Evolutionary conservation across 2,113 vertebrate species (phyloP), one percentile per base, ranked within the genome.

Genomic region (Eurypyga helias): DNA sequence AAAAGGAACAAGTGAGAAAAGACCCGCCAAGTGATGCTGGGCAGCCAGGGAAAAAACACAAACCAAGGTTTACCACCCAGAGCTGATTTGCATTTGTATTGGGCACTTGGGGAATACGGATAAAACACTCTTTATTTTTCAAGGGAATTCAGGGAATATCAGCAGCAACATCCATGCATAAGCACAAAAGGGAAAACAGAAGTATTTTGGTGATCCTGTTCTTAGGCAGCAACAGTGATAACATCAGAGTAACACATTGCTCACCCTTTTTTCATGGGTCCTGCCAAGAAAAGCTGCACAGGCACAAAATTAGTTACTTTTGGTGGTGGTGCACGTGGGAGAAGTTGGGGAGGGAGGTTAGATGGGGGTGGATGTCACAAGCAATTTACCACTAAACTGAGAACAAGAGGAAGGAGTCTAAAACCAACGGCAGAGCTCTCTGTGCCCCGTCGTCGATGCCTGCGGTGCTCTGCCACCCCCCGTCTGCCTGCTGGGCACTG

Each of bases 31-130:
- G 77, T 18, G 65, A 89, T 36, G 83, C 69, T 81, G 87, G 61
- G 81, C 96, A 90, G 93, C 91, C 86, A 94, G 87, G 55, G 6
- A 48, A 60, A 55, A 57, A 31, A 24, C 2, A 11, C 34, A 93
- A 86, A 71, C 55, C 16, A 71, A 72, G 52, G 8, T 81, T 66
- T 65, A 73, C 18, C 28, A 8, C 89, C 52, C 13, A 11, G 86
- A 93, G 82, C 81, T 94, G 69, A 98, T 98, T 98, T 98, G 95
- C 97, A 98, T 98, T 96, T 98, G 96, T 97, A 96, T 97, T 87
- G 80, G 82, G 81, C 71, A 61, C 91, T 97, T 93, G 91, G 92
- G 89, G 91, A 96, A 97, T 93, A 91, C 14, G 24, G 96, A 97
- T 98, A 95, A 96, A 97, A 97, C 89, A 65, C 25, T 81, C 94